Evolutionary conservation across 2,113 vertebrate species (phyloP).

Genomic region (Callionymus lyra): DNA sequence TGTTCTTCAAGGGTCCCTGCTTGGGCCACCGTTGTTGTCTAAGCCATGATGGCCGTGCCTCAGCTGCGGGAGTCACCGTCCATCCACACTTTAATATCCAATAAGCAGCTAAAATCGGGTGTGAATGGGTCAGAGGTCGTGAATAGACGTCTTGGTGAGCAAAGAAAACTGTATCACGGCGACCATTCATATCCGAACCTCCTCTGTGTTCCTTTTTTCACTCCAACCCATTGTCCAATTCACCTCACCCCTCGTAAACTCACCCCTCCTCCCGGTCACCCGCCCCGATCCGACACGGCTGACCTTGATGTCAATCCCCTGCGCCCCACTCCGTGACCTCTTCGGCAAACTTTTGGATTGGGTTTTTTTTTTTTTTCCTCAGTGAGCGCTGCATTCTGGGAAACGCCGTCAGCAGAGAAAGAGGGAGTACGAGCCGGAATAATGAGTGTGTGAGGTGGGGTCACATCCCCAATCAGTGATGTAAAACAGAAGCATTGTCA

Average conservation of each 20-base stretch:
- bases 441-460: conserved; percentile 3
- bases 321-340: conserved; percentile 17
- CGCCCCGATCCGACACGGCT: conserved; percentile 36
- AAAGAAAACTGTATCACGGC: conserved; percentile 24
- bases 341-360: conserved; percentile 11
- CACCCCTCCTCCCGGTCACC: conserved; percentile 11
- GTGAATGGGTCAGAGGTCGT: neutral
- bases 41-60: too few species aligned
- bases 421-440: conserved; percentile 3
- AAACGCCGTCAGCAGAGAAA: conserved; percentile 26
- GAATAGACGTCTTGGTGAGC: conserved; percentile 3
- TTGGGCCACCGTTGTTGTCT: too few species aligned
- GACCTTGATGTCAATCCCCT: conserved; percentile 44
- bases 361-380: conserved; percentile 12
- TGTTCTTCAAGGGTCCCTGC: too few species aligned
- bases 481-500: conserved; percentile 65
- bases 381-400: conserved; percentile 31
- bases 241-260: conserved; percentile 13
- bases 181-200: conserved; percentile 16
- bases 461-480: conserved; percentile 56
- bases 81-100: too few species aligned
- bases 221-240: conserved; percentile 27
- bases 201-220: conserved; percentile 22
- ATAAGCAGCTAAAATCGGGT: too few species aligned
- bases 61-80: too few species aligned